Evolutionary conservation across 2,888 invertebrate species (phyloP).

Genomic region (Tiliacea aurago): DNA sequence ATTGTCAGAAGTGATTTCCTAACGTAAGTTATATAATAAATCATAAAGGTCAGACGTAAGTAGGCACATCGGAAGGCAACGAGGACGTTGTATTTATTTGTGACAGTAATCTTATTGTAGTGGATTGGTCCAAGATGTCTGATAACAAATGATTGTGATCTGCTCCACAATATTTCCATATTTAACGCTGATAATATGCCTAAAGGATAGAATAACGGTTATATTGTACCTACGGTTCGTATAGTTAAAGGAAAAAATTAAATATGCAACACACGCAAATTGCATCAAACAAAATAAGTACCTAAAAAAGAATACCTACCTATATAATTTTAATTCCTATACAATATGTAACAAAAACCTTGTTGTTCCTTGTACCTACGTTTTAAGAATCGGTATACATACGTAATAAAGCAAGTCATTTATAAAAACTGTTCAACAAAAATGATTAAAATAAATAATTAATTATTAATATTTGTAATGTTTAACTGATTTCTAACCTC

Average conservation of each 20-base stretch:
- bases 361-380: too few species aligned
- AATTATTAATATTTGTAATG: too few species aligned
- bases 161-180: conserved; percentile 34
- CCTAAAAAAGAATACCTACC: not conserved
- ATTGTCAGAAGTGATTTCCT: not conserved
- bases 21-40: conserved; percentile 15
- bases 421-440: too few species aligned
- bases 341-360: too few species aligned
- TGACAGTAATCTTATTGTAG: conserved; percentile 51
- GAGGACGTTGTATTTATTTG: conserved; percentile 37
- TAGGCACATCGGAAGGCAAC: conserved; percentile 32
- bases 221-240: not conserved
- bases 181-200: conserved; percentile 21
- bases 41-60: conserved; percentile 44
- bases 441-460: too few species aligned
- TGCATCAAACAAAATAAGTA: not conserved
- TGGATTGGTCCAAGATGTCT: conserved; percentile 34
- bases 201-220: conserved; percentile 8
- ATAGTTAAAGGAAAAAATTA: conserved; percentile 3
- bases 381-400: too few species aligned
- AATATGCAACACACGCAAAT: conserved; percentile 23
- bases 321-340: too few species aligned
- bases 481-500: too few species aligned
- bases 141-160: conserved; percentile 49
- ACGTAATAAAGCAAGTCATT: too few species aligned